These are phyloP conservation scores for Psittacula derbiana DNA, from an alignment of 2,797 vertebrate genomes.

Conservation along the genomic window DNA sequence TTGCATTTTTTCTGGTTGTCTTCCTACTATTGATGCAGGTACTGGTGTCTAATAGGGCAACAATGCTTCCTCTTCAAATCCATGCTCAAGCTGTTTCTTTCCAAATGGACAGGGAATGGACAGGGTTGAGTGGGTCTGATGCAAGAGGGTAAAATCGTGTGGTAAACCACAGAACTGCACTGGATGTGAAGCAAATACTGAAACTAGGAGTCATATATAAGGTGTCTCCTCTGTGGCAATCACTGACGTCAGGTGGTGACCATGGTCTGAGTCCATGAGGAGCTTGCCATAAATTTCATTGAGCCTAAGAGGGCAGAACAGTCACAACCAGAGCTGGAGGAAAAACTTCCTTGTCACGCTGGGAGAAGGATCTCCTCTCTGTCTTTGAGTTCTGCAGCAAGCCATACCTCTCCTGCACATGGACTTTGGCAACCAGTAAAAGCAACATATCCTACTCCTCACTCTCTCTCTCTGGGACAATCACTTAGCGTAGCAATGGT, in stretches of 20 bases:
- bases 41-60: not conserved
- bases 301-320: not conserved
- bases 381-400: not conserved
- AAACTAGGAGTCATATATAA: not conserved
- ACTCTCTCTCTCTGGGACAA: not conserved
- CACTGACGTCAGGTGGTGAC: not conserved
- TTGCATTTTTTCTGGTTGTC: not conserved
- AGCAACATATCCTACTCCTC: not conserved
- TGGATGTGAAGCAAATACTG: not conserved
- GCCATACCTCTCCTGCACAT: not conserved
- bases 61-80: not conserved
- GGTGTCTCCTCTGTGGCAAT: not conserved
- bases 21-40: fast-evolving
- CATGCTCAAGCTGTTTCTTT: not conserved
- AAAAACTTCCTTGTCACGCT: not conserved
- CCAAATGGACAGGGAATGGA: not conserved
- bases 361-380: not conserved
- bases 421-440: not conserved
- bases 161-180: not conserved
- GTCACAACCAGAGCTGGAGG: not conserved
- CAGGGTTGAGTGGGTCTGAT: not conserved
- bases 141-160: not conserved
- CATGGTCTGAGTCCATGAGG: fast-evolving
- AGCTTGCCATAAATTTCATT: not conserved
- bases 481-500: not conserved